These are phyloP conservation scores for Cantharis rufa DNA, from an alignment of 2,888 invertebrate genomes.

Conservation along the genomic window DNA sequence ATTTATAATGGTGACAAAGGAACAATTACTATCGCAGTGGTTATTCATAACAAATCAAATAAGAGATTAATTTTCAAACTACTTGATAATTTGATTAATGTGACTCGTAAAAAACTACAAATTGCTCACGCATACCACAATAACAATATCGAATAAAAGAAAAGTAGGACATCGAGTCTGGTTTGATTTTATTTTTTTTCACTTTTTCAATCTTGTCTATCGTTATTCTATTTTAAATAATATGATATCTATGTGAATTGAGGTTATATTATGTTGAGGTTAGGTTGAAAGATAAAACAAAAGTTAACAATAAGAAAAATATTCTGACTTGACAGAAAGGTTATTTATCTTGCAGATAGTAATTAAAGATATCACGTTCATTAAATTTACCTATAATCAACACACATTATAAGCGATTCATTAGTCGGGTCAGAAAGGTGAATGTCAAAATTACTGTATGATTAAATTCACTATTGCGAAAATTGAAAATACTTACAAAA, in stretches of 20 bases:
- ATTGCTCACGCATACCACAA: background rate
- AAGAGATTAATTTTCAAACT: background rate
- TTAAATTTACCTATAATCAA: background rate
- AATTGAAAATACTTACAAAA: background rate
- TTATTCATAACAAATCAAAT: background rate
- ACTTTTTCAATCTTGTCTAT: background rate
- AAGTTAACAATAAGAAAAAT: background rate
- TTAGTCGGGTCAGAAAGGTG: slow-evolving; percentile 5
- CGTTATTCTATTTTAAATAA: background rate
- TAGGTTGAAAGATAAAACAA: background rate
- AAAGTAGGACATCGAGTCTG: background rate
- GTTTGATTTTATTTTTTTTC: too few relatives aligned
- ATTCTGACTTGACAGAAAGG: background rate
- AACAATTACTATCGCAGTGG: background rate
- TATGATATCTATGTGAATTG: too few relatives aligned
- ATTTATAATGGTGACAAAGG: background rate
- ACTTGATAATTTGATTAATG: background rate
- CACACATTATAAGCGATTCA: background rate
- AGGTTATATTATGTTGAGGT: background rate
- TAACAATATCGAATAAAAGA: background rate
- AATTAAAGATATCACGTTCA: background rate
- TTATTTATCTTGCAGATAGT: background rate
- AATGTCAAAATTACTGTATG: slow-evolving; percentile 10
- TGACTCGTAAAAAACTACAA: background rate
- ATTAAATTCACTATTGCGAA: background rate